These are phyloP conservation scores for Anoplopoma fimbria DNA, from an alignment of 2,113 vertebrate genomes.

Conservation along the genomic window DNA sequence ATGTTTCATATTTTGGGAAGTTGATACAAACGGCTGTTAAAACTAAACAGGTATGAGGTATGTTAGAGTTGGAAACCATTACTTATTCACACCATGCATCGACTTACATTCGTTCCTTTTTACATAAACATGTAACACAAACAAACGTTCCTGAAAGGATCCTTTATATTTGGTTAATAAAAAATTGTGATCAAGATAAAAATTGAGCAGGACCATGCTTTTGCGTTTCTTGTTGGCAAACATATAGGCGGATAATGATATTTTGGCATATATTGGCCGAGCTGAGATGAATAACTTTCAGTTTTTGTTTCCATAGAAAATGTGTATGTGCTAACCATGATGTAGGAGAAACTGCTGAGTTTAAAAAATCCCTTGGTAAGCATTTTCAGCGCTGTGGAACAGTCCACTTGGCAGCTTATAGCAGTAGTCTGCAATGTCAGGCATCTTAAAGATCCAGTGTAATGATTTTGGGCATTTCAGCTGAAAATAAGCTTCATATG, in stretches of 20 bases:
- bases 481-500: not conserved
- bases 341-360: not conserved
- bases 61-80: too few relatives aligned
- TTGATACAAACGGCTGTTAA: not conserved
- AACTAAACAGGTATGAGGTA: too few relatives aligned
- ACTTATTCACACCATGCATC: too few relatives aligned
- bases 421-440: not conserved
- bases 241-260: too few relatives aligned
- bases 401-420: not conserved
- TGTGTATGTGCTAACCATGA: not conserved
- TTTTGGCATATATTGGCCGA: not conserved
- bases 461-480: not conserved
- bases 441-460: not conserved
- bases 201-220: too few relatives aligned
- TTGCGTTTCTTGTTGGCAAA: too few relatives aligned
- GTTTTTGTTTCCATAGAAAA: not conserved
- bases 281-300: not conserved
- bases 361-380: not conserved
- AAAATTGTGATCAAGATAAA: too few relatives aligned
- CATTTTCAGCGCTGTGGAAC: conserved; percentile 12
- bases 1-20: not conserved
- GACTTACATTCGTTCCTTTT: too few relatives aligned
- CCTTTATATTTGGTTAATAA: too few relatives aligned
- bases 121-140: too few relatives aligned
- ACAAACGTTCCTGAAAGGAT: too few relatives aligned